Percentiles rank a stretch among this genome's conserved stretches.
phyloP scores from a whole-genome alignment of 2,888 invertebrate species.

The Aradus depressus region DNA sequence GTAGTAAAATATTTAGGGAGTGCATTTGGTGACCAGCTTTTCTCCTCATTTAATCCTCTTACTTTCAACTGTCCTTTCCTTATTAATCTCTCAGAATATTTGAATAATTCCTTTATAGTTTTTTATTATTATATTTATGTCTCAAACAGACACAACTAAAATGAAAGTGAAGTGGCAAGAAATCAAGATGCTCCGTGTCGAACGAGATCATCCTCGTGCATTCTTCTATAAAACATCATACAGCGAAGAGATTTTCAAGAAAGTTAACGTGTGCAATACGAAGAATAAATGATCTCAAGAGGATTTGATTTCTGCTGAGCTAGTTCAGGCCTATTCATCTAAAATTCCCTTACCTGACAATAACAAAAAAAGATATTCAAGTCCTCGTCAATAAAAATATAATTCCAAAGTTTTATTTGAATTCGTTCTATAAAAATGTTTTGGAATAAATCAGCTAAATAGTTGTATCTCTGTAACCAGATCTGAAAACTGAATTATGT shows the following conservation, averaged over 20 bases:
- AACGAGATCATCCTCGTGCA: conserved; percentile 19
- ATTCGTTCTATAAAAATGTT: too few species aligned
- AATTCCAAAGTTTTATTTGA: conserved; percentile 2
- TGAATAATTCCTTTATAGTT: too few species aligned
- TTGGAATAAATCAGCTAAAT: too few species aligned
- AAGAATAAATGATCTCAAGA: neutral
- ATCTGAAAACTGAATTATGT: too few species aligned
- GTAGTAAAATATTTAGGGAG: too few species aligned
- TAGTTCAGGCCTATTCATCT: neutral
- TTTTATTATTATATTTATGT: too few species aligned
- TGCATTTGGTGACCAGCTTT: too few species aligned
- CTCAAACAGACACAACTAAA: too few species aligned
- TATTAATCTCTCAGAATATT: too few species aligned
- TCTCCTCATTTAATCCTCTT: too few species aligned
- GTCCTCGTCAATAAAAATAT: conserved; percentile 1
- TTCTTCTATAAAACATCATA: conserved; percentile 26
- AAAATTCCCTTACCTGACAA: conserved; percentile 6
- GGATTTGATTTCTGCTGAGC: neutral
- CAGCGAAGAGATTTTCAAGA: conserved; percentile 5
- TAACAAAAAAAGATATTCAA: conserved; percentile 2
- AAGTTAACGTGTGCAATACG: neutral
- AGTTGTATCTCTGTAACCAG: too few species aligned
- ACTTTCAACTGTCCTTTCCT: too few species aligned
- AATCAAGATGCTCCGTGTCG: conserved; percentile 23
- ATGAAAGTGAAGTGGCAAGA: conserved; percentile 27